Evolutionary conservation across 2,888 invertebrate genomes (phyloP), one percentile per base, ranked within the genome.

Genomic region (Philhelius pedissequus): DNA sequence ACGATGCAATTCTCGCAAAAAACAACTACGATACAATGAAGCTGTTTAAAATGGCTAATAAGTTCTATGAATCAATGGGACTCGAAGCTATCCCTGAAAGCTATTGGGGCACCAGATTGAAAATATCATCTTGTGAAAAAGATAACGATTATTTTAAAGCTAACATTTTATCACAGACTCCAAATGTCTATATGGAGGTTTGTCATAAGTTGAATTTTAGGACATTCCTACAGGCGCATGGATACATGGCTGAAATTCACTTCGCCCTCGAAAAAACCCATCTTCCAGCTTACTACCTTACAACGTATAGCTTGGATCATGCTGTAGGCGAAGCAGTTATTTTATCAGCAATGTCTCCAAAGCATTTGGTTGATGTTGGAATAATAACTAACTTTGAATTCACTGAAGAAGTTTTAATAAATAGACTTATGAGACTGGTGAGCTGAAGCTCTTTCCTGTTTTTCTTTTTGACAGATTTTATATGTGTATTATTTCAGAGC

Each of bases 191-290:
- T 30, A 50, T 86, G 52, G 32, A 82, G 48, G 80, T 74, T 60
- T 86, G 86, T 20, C 79, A 82, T 5, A 76, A 82, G 56, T 54
- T 76, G 30, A 73, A 83, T 62, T 86, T 80, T 56, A 58, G 75
- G n/a, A 83, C 56, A 62, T 80, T 86, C 38, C 35, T 86, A 40
- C 86, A 86, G 62, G 83, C 80, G 13, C 86, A 86, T 56, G 82
- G 80, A 1, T 75, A 75, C 30, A 73, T 86, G 71, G 82, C 71
- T n/a, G 58, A 32, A 5, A 32, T 86, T 27, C 76, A 86, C 7
- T 83, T 79, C 30, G 75, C 73, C 1, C 20, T 69, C 9, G 73
- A 80, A 43, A 82, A 82, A 20, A 27, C 27, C 4, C 4, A 69
- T 32, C 74, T 82, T 18, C 86, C 82, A 8, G 56, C 73, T 9